A percentile compares a stretch with the other conserved stretches of the same genome.
phyloP scores from a whole-genome alignment of 2,113 vertebrate species.

The Menidia beryllina region DNA sequence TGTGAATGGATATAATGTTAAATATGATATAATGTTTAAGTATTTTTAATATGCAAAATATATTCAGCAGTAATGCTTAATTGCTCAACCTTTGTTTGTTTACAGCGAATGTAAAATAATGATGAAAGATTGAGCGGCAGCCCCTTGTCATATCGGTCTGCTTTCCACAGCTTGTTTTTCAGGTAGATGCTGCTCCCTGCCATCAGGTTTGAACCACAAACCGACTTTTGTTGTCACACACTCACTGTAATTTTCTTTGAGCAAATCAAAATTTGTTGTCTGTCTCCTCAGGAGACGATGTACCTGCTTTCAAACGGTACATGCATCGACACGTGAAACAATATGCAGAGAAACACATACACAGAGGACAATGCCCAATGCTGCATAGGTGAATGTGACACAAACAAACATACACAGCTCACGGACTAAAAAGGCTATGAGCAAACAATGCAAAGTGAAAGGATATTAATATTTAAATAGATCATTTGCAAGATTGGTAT shows the following conservation, averaged over 20 bases:
- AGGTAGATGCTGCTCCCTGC: constrained; percentile 17
- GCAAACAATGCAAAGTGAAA: constrained; percentile 80
- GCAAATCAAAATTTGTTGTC: constrained; percentile 42
- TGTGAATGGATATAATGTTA: not conserved
- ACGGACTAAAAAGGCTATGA: constrained; percentile 72
- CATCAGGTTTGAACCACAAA: constrained; percentile 6
- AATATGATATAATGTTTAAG: not conserved
- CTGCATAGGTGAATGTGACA: constrained; percentile 72
- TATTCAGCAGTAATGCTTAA: constrained; percentile 9
- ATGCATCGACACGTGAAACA: constrained; percentile 60
- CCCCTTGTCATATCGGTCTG: constrained; percentile 1
- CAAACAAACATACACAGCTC: constrained; percentile 74
- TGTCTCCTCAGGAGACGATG: constrained; percentile 58
- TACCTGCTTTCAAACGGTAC: constrained; percentile 43
- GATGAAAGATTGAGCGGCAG: constrained; percentile 1
- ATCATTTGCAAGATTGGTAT: constrained; percentile 84
- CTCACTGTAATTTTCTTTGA: constrained; percentile 59
- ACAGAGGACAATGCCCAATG: constrained; percentile 62
- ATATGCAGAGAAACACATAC: constrained; percentile 34
- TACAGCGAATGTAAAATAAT: constrained; percentile 14
- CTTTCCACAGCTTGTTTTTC: constrained; percentile 31
- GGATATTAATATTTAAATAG: constrained; percentile 84
- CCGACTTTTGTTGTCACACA: constrained; percentile 41
- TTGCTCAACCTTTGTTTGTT: not conserved
- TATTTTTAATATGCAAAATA: constrained; percentile 5